Evolutionary conservation across 2,888 invertebrate genomes (phyloP).

Genomic region (Seira sanloemensis): DNA sequence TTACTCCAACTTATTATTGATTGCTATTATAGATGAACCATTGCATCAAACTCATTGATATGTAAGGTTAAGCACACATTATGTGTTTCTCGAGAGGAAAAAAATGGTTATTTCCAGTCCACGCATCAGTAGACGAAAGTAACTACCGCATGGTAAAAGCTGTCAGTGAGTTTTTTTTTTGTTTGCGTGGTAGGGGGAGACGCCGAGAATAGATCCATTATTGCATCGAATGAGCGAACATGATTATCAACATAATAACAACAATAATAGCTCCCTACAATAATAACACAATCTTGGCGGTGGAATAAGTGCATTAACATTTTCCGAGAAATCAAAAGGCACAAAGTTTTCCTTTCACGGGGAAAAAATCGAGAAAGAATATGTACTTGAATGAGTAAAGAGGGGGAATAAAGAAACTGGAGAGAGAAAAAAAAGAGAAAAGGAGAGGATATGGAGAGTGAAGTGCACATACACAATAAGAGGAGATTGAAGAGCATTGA

Average conservation of each 20-base stretch:
- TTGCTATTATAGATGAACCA: too few species aligned
- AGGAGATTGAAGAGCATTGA: conserved; percentile 46
- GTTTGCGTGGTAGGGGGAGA: too few species aligned
- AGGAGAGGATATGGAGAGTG: background rate
- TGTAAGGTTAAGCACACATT: too few species aligned
- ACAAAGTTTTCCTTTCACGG: conserved; percentile 17
- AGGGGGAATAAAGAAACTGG: conserved; percentile 36
- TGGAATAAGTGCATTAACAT: conserved; percentile 51
- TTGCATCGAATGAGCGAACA: too few species aligned
- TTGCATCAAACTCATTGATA: too few species aligned
- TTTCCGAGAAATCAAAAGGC: conserved; percentile 35
- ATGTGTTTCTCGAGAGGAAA: too few species aligned
- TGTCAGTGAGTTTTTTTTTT: too few species aligned
- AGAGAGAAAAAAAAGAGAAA: conserved; percentile 15
- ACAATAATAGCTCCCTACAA: background rate
- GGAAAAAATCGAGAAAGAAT: conserved; percentile 52
- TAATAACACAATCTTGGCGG: conserved; percentile 14
- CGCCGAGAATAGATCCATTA: too few species aligned
- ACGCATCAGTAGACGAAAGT: too few species aligned
- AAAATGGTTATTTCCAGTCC: too few species aligned
- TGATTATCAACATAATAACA: conserved; percentile 38
- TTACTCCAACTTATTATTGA: too few species aligned
- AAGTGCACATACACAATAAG: conserved; percentile 30
- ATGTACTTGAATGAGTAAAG: conserved; percentile 47
- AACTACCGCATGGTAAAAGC: too few species aligned